These are phyloP conservation scores for Bagarius yarrelli DNA, from an alignment of 2,113 vertebrate species.

Conservation along the genomic window DNA sequence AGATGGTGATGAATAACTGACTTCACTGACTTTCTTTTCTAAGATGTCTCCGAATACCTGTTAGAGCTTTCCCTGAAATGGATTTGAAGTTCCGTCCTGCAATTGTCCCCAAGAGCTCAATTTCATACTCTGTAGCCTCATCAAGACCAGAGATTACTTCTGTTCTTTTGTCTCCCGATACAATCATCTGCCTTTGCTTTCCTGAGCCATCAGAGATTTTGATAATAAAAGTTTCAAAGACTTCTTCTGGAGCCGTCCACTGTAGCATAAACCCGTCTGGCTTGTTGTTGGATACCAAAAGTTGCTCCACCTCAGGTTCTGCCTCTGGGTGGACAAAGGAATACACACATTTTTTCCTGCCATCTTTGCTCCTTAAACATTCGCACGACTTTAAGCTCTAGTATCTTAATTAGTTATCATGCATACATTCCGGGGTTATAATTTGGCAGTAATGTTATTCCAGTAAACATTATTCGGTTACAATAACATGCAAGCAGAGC, in stretches of 20 bases:
- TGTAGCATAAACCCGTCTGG: constrained; percentile 81
- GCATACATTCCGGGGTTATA: constrained; percentile 19
- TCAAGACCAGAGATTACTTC: constrained; percentile 75
- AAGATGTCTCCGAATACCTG: constrained; percentile 81
- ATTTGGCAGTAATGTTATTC: not conserved
- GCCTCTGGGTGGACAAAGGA: constrained; percentile 76
- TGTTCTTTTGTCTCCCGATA: constrained; percentile 77
- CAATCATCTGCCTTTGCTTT: constrained; percentile 77
- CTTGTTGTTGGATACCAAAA: constrained; percentile 80
- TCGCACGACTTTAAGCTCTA: constrained; percentile 25
- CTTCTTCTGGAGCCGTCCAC: constrained; percentile 86
- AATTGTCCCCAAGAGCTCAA: constrained; percentile 85
- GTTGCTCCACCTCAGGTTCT: constrained; percentile 86
- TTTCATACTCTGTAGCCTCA: constrained; percentile 84
- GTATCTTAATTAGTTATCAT: not conserved
- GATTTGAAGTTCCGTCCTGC: constrained; percentile 82
- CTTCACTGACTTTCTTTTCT: constrained; percentile 18
- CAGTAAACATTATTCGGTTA: not conserved
- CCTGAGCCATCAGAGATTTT: constrained; percentile 79
- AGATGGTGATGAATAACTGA: not conserved
- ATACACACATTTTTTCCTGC: constrained; percentile 50
- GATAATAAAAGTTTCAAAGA: constrained; percentile 89
- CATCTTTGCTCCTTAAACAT: constrained; percentile 49
- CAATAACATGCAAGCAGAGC: constrained; percentile 29
- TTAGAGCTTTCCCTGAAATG: constrained; percentile 75